phyloP scores from a whole-genome alignment of 2,888 invertebrate genomes.

The Disparrhopalites patrizii region DNA sequence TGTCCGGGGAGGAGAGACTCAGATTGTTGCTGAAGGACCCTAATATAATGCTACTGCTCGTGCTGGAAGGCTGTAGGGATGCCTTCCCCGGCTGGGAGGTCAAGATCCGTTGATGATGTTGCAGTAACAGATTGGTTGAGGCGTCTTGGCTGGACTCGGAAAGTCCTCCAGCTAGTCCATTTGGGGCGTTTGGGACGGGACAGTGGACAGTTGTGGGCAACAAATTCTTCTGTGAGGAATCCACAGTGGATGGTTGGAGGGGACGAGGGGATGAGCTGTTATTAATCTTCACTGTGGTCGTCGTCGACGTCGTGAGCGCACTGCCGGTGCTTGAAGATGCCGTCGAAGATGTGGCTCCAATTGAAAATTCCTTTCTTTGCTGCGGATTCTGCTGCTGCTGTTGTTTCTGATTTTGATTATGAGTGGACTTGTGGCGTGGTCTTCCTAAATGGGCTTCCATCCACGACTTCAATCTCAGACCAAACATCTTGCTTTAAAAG shows the following conservation, averaged over 20 bases:
- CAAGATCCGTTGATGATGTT: constrained; percentile 3
- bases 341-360: constrained; percentile 3
- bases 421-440: constrained; percentile 36
- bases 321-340: constrained; percentile 4
- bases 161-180: background rate
- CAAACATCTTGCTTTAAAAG: constrained; percentile 47
- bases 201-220: constrained; percentile 6
- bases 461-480: constrained; percentile 48
- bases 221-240: background rate
- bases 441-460: constrained; percentile 49
- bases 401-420: constrained; percentile 19
- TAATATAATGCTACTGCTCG: constrained; percentile 36
- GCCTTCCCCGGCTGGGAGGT: background rate
- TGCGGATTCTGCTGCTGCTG: constrained; percentile 18
- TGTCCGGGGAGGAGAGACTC: constrained; percentile 46
- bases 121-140: too few relatives aligned
- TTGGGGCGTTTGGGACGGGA: background rate
- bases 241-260: background rate
- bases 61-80: constrained; percentile 30
- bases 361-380: constrained; percentile 3
- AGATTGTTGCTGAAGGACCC: constrained; percentile 45
- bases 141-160: background rate
- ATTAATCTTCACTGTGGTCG: background rate
- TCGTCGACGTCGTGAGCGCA: constrained; percentile 7
- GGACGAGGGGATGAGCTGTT: background rate